Evolutionary conservation across 2,113 vertebrate species (phyloP), one percentile per base, ranked within the genome.

Genomic region (Falco punctatus): DNA sequence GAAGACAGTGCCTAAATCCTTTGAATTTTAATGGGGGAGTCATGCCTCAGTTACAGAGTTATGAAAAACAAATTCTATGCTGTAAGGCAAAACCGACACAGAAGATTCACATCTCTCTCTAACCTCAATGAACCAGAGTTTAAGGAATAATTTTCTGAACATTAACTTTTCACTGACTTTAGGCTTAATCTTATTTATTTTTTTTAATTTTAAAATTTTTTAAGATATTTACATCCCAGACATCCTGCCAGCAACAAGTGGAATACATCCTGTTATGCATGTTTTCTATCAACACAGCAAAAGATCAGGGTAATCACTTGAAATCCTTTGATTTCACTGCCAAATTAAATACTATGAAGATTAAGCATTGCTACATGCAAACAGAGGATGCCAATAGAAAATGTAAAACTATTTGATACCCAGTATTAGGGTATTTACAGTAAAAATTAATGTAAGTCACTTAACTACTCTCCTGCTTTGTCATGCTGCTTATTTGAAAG

Each of bases 251-350:
- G 58, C 51, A 87, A 89, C 71, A 90, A 90, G 28, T 85, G 28
- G 40, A 82, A 70, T 42, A 69, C 28, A 61, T 58, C 65, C 21
- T 61, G n/a, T 66, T 86, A 42, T 0, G 7, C 8, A 2, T 24
- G 35, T 51, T 92, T 95, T 66, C 33, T 71, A 81, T 24, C 13
- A 5, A 75, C 33, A 75, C 1, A 72, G 40, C 27, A 87, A 85
- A 69, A n/a, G n/a, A 87, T 65, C 33, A 82, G 42, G 59, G 79
- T 15, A 74, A 90, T 79, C 23, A 72, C 8, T 64, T 85, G 13
- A 92, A 94, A 87, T 78, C 52, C 30, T 88, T 87, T 80, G 40
- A 91, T 88, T 92, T 91, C 48, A 82, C 13, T 80, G 46, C 30
- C 77, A 73, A 51, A 73, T 2, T 1, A 80, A 90, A 84, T 49